These are phyloP conservation scores for Seira ritae DNA, from an alignment of 2,888 invertebrate species.

Conservation along the genomic window DNA sequence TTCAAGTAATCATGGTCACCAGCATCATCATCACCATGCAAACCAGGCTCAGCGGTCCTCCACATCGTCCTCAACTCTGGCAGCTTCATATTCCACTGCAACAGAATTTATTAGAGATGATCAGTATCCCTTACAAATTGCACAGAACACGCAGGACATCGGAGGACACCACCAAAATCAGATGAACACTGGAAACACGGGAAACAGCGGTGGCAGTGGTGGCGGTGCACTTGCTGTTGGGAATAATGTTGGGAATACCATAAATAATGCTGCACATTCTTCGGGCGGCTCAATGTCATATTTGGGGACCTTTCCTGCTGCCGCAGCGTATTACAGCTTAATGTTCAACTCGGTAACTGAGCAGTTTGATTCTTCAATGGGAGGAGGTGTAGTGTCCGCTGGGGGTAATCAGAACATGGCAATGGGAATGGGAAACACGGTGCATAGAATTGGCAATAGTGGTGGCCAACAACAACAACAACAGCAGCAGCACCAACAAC, in stretches of 20 bases:
- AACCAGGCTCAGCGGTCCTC: constrained; percentile 74
- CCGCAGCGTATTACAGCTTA: constrained; percentile 72
- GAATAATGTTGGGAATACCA: constrained; percentile 44
- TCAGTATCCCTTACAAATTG: constrained; percentile 60
- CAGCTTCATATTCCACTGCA: constrained; percentile 83
- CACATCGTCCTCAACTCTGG: constrained; percentile 77
- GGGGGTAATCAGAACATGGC: constrained; percentile 39
- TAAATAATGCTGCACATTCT: constrained; percentile 57
- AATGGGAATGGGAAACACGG: constrained; percentile 21
- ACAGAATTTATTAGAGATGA: constrained; percentile 77
- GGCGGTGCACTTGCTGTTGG: constrained; percentile 43
- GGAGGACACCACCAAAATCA: constrained; percentile 50
- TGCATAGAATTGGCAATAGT: constrained; percentile 71
- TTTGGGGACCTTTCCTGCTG: constrained; percentile 70
- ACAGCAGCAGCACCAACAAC: constrained; percentile 74
- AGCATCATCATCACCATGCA: constrained; percentile 46
- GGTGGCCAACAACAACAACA: constrained; percentile 75
- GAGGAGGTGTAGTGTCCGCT: constrained; percentile 23
- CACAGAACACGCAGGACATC: constrained; percentile 36
- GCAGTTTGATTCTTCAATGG: constrained; percentile 69
- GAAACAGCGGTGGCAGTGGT: constrained; percentile 26
- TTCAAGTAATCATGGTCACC: constrained; percentile 52
- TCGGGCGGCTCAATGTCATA: constrained; percentile 70
- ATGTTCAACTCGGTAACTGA: constrained; percentile 73
- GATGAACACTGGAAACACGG: constrained; percentile 1